Conservation (phyloP, 2,888 invertebrate species). For the Empis livida region DNA sequence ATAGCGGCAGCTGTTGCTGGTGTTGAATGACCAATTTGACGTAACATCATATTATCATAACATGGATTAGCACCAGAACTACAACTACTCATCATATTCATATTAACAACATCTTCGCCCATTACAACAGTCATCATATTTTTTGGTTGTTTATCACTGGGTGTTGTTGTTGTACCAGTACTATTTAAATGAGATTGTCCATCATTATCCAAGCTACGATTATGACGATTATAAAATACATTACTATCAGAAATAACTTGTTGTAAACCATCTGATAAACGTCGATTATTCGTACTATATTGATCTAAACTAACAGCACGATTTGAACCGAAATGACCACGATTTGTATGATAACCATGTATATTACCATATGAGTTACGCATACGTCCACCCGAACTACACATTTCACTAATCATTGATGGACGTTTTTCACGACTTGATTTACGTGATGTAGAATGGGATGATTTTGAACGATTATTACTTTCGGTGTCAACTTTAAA, state of each 20-base stretch:
- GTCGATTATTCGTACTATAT: slow-evolving; percentile 34
- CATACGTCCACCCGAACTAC: slow-evolving; percentile 33
- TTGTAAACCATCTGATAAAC: slow-evolving; percentile 33
- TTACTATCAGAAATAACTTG: slow-evolving; percentile 36
- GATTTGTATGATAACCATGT: slow-evolving; percentile 32
- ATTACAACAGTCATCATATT: slow-evolving; percentile 12
- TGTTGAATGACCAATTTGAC: not conserved
- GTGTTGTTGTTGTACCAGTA: slow-evolving; percentile 10
- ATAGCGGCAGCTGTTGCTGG: not conserved
- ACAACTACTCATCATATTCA: slow-evolving; percentile 10
- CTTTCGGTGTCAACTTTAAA: slow-evolving; percentile 63
- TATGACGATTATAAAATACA: slow-evolving; percentile 34
- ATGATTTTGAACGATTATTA: slow-evolving; percentile 44
- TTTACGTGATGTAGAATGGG: slow-evolving; percentile 51
- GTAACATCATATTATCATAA: not conserved
- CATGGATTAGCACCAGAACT: not conserved
- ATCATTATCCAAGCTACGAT: slow-evolving; percentile 25
- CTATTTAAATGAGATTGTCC: slow-evolving; percentile 11
- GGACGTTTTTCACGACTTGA: slow-evolving; percentile 49
- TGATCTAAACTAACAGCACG: slow-evolving; percentile 36
- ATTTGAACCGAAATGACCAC: slow-evolving; percentile 35
- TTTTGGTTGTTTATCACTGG: slow-evolving; percentile 1
- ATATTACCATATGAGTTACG: slow-evolving; percentile 37
- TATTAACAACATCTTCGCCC: slow-evolving; percentile 16
- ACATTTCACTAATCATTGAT: slow-evolving; percentile 37